Conservation (phyloP, 2,888 invertebrate species). For the Empis stercorea region DNA sequence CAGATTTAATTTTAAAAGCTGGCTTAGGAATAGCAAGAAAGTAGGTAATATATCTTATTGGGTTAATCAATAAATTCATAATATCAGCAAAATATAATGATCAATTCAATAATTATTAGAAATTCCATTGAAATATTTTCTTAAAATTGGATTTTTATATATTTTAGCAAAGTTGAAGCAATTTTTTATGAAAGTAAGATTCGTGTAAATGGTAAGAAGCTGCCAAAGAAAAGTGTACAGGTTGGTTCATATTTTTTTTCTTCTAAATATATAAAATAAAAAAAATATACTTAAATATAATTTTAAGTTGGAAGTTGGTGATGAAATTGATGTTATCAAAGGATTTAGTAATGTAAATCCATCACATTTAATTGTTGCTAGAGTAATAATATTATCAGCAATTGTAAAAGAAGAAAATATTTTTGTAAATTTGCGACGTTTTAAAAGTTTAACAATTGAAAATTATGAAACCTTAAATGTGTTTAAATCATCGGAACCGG, state of each 20-base stretch:
- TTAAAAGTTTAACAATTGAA: slow-evolving; percentile 57
- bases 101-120: too few relatives aligned
- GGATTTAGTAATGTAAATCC: slow-evolving; percentile 53
- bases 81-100: too few relatives aligned
- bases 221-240: slow-evolving; percentile 58
- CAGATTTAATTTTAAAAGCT: slow-evolving; percentile 57
- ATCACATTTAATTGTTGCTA: slow-evolving; percentile 51
- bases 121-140: too few relatives aligned
- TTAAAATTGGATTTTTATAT: slow-evolving; percentile 3
- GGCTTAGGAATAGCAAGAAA: slow-evolving; percentile 59
- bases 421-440: slow-evolving; percentile 47
- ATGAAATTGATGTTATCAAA: slow-evolving; percentile 68
- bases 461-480: slow-evolving; percentile 43
- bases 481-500: slow-evolving; percentile 35
- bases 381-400: slow-evolving; percentile 51
- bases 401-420: slow-evolving; percentile 43
- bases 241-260: slow-evolving; percentile 39
- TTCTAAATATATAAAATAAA: not conserved
- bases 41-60: too few relatives aligned
- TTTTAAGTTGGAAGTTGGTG: slow-evolving; percentile 47
- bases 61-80: too few relatives aligned
- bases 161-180: slow-evolving; percentile 59
- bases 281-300: not conserved
- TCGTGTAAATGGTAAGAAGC: slow-evolving; percentile 62
- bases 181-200: slow-evolving; percentile 71